These are phyloP conservation scores for Lutraria lutraria DNA, from an alignment of 2,888 invertebrate genomes.

Conservation along the genomic window DNA sequence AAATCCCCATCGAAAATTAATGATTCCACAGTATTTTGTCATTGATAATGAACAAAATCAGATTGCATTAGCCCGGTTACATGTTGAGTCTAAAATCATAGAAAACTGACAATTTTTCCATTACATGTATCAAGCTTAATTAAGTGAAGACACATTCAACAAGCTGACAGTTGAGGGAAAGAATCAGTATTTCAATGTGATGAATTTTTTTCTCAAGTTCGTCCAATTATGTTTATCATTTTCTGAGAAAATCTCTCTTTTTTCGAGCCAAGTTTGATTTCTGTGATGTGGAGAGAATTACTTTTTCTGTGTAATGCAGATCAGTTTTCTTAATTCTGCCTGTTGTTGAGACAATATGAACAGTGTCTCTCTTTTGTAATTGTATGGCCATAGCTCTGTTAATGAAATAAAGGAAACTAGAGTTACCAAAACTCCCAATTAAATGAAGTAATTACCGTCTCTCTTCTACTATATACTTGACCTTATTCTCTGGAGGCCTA, in stretches of 20 bases:
- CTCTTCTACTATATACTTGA: too few species aligned
- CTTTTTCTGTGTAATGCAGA: not conserved
- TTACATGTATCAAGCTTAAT: conserved; percentile 16
- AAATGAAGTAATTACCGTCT: too few species aligned
- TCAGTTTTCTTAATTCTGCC: not conserved
- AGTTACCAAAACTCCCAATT: too few species aligned
- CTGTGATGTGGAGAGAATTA: not conserved
- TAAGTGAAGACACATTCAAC: not conserved
- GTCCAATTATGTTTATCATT: not conserved
- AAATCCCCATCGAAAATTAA: too few species aligned
- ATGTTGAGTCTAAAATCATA: not conserved
- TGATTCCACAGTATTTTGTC: too few species aligned
- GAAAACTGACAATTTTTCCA: conserved; percentile 18
- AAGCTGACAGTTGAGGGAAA: conserved; percentile 6
- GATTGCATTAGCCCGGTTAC: not conserved
- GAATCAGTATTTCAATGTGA: not conserved
- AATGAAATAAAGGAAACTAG: too few species aligned
- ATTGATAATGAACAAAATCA: not conserved
- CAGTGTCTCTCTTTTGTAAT: too few species aligned
- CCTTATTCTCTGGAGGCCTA: too few species aligned
- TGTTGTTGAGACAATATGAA: not conserved
- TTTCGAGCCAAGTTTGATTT: not conserved
- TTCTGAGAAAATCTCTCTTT: not conserved
- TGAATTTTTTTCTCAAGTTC: not conserved
- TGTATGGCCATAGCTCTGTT: too few species aligned